These are phyloP conservation scores for Manis javanica DNA, from an alignment of 2,797 vertebrate genomes.

Conservation along the genomic window DNA sequence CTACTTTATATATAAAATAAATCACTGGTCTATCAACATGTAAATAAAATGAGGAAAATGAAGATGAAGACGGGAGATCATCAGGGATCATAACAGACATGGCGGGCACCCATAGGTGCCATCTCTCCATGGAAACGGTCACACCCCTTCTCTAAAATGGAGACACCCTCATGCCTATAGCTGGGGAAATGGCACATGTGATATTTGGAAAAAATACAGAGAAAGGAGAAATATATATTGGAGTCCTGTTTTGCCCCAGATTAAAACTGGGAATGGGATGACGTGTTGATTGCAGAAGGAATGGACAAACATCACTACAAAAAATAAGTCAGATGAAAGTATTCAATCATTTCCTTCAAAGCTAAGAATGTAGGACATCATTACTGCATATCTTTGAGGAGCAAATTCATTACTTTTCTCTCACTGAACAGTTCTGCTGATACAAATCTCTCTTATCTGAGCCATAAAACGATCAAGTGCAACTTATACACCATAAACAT, in stretches of 20 bases:
- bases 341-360: constrained; percentile 17
- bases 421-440: constrained; percentile 41
- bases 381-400: neutral
- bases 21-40: neutral
- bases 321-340: neutral
- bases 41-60: neutral
- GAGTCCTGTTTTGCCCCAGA: neutral
- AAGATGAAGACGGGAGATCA: neutral
- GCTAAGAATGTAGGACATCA: neutral
- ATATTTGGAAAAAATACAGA: neutral
- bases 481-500: constrained; percentile 68
- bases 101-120: neutral
- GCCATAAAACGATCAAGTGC: constrained; percentile 47
- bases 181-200: neutral
- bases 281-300: neutral
- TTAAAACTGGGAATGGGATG: neutral
- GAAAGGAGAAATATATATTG: neutral
- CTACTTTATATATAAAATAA: neutral
- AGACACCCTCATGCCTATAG: neutral
- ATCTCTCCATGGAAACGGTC: neutral
- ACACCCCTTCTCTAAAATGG: neutral
- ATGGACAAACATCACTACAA: neutral
- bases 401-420: constrained; percentile 53
- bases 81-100: neutral
- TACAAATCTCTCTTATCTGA: constrained; percentile 41